These are phyloP conservation scores for Coranthus polyacanthus DNA, from an alignment of 2,797 vertebrate species.

Conservation along the genomic window DNA sequence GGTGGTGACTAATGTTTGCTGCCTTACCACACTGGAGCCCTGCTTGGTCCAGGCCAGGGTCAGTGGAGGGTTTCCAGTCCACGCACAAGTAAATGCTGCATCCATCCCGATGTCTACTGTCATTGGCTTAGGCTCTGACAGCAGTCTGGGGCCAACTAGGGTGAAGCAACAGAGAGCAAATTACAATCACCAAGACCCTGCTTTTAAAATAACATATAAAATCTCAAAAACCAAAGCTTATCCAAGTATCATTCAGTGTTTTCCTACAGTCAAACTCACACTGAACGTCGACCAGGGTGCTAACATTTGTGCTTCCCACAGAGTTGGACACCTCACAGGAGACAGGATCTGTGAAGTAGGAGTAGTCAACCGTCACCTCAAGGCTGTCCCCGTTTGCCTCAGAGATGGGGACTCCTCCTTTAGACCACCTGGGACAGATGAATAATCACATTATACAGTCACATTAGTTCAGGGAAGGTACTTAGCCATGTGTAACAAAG, in stretches of 20 bases:
- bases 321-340: slow-evolving; percentile 94
- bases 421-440: slow-evolving; percentile 88
- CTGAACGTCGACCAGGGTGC: slow-evolving; percentile 92
- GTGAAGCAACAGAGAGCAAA: slow-evolving; percentile 35
- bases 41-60: slow-evolving; percentile 94
- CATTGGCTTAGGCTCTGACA: slow-evolving; percentile 88
- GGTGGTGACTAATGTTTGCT: slow-evolving; percentile 38
- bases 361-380: slow-evolving; percentile 90
- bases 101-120: slow-evolving; percentile 90
- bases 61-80: slow-evolving; percentile 92
- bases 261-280: slow-evolving; percentile 84
- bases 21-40: slow-evolving; percentile 86
- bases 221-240: slow-evolving; percentile 9
- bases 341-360: slow-evolving; percentile 92
- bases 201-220: slow-evolving; percentile 29
- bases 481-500: slow-evolving; percentile 59
- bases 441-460: slow-evolving; percentile 64
- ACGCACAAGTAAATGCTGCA: slow-evolving; percentile 90
- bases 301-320: slow-evolving; percentile 93
- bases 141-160: slow-evolving; percentile 90
- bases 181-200: slow-evolving; percentile 45
- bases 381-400: slow-evolving; percentile 91
- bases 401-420: slow-evolving; percentile 89
- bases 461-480: slow-evolving; percentile 58
- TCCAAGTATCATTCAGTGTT: neutral